Evolutionary conservation across 2,113 vertebrate species (phyloP).

Genomic region (Apodemus speciosus): DNA sequence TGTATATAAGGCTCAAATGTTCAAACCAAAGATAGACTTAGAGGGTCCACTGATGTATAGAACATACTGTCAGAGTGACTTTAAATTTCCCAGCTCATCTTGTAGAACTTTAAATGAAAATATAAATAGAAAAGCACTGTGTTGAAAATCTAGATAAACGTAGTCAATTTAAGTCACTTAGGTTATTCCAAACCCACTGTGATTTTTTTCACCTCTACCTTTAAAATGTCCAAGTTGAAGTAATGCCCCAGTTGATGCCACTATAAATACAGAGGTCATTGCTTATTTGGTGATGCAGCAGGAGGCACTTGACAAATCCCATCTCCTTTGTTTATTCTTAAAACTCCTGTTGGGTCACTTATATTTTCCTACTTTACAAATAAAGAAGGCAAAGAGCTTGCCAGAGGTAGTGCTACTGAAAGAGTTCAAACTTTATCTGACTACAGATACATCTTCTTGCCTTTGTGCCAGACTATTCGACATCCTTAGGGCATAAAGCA

Average conservation of each 20-base stretch:
- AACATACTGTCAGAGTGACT: not conserved
- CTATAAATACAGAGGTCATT: not conserved
- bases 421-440: slow-evolving; percentile 16
- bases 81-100: not conserved
- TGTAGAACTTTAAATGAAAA: slow-evolving; percentile 41
- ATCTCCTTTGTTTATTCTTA: slow-evolving; percentile 34
- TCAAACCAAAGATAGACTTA: not conserved
- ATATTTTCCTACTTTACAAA: slow-evolving; percentile 26
- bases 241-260: not conserved
- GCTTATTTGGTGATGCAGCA: not conserved
- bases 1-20: not conserved
- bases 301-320: slow-evolving; percentile 37
- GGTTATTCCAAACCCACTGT: not conserved
- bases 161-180: slow-evolving; percentile 16
- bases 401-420: not conserved
- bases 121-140: not conserved
- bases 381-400: slow-evolving; percentile 7
- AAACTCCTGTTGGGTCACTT: not conserved
- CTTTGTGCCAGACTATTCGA: not conserved
- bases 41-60: not conserved
- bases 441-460: not conserved
- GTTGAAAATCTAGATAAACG: slow-evolving; percentile 29
- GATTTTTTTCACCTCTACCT: slow-evolving; percentile 3
- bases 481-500: not conserved
- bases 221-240: slow-evolving; percentile 2